Evolutionary conservation across 2,113 vertebrate species (phyloP).

Genomic region (Chionomys nivalis): DNA sequence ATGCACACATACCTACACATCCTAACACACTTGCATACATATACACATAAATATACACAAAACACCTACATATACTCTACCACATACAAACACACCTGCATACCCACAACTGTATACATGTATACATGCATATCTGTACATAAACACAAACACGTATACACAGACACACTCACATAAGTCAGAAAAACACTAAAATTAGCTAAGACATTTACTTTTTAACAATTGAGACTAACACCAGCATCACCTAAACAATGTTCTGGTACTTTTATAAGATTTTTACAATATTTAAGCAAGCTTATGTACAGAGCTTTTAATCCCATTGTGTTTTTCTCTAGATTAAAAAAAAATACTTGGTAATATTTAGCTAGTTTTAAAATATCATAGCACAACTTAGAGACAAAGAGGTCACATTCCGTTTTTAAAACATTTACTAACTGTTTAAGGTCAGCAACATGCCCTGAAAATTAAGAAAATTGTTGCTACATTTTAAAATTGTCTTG

Average conservation of each 20-base stretch:
- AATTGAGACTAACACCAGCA: neutral
- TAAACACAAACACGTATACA: neutral
- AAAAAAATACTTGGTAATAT: conserved; percentile 3
- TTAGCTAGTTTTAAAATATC: neutral
- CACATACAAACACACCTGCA: neutral
- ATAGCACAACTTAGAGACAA: neutral
- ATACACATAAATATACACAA: neutral
- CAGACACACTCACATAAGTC: neutral
- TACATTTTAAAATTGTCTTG: neutral
- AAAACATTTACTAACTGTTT: conserved; percentile 1
- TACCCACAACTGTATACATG: neutral
- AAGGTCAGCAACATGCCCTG: neutral
- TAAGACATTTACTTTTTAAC: neutral
- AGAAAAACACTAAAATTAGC: neutral
- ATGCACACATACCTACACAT: neutral
- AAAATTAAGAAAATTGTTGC: neutral
- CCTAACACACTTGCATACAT: neutral
- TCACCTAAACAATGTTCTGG: neutral
- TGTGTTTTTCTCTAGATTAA: neutral
- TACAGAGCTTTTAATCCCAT: neutral
- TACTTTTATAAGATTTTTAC: neutral
- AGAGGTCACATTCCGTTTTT: neutral
- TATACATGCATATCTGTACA: neutral
- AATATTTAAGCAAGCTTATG: neutral
- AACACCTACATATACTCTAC: neutral